Base-by-base conservation (phyloP, 2,888 invertebrate species). In the Lasioglossum marginatum region DNA sequence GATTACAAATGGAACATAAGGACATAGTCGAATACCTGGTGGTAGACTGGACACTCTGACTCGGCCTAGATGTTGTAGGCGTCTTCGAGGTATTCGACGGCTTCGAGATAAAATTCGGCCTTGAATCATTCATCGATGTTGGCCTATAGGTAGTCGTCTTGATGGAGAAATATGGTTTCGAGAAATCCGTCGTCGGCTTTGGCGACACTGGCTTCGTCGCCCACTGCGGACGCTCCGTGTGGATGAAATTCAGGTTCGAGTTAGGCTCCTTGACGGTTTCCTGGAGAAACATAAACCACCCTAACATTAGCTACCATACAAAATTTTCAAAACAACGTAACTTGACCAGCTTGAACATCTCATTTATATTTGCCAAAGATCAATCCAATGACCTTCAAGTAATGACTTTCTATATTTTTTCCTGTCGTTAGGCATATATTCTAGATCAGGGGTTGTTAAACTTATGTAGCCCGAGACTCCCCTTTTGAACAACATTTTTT, bases 201-300 rank as follows among this genome's bases (percentile, higher is more conserved):
- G 91, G 88, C 23, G 91, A 87, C 45, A 84, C 86, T 27, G 94
- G 94, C 77, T 93, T 94, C 23, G 94, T 94, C 16, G 94, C 93
- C 94, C 94, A 94, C 23, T 93, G 93, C 1, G 94, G 94, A 27
- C 93, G 91, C 74, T 94, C 94, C 8, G 94, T 94, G 82, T 94
- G 93, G 73, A 94, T 93, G 68, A 92, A 92, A 77, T 94, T 94
- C 34, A 92, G 70, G 75, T 85, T 92, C 31, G 91, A 89, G 83
- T 90, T 91, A 14, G 91, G 82, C 77, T 91, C 89, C 79, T 92
- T 93, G 43, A 81, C 86, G 73, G 92, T 89, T 79, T 93, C 92
- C 94, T 93, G 81, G 1, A 14, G 34, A 40, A 37, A 45, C 23
- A 27, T 2, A 31, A 66, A 31, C 31, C 31, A 66, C 8, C 12